Conservation (phyloP, 1,140 invertebrate genomes). For the Phenacoccus solenopsis region DNA sequence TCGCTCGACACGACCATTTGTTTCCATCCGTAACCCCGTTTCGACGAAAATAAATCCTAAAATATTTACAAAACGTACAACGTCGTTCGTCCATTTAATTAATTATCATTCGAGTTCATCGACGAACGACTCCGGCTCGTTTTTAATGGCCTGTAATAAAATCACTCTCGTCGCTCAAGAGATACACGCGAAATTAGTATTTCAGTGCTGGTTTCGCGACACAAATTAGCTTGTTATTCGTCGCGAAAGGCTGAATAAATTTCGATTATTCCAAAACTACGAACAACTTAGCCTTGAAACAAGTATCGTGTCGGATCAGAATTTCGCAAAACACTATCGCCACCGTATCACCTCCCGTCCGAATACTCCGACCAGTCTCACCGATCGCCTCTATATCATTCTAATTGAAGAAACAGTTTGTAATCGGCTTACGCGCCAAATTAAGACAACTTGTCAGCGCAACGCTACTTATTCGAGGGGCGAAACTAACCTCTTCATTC, state of each 20-base stretch:
- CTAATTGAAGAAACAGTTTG: not conserved
- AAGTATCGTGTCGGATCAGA: not conserved
- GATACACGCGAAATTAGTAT: not conserved
- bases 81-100: not conserved
- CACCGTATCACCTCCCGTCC: not conserved
- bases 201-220: not conserved
- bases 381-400: not conserved
- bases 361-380: too few relatives aligned
- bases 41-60: not conserved
- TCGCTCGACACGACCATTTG: not conserved
- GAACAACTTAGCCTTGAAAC: not conserved
- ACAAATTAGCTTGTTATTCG: not conserved
- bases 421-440: not conserved
- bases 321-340: not conserved
- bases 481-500: not conserved
- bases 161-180: too few relatives aligned
- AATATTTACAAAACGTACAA: not conserved
- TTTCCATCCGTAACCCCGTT: not conserved
- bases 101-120: too few relatives aligned
- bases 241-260: not conserved
- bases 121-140: too few relatives aligned
- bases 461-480: not conserved
- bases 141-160: too few relatives aligned
- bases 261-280: not conserved
- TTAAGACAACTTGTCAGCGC: not conserved